Evolutionary conservation across 2,113 vertebrate species (phyloP).

Genomic region (Herpailurus yagouaroundi): DNA sequence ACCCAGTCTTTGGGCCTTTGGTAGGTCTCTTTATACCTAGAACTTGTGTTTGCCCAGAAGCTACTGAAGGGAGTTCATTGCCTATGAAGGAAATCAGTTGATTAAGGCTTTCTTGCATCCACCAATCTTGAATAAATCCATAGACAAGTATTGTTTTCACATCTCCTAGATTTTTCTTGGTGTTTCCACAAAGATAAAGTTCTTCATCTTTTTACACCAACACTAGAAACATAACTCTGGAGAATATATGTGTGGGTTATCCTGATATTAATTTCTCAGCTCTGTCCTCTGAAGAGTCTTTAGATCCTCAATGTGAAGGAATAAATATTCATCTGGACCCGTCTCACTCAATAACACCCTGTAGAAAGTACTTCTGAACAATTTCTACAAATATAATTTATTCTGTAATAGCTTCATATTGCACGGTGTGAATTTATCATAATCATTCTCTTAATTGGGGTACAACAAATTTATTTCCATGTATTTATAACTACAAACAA

Average conservation of each 20-base stretch:
- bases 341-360: not conserved
- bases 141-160: not conserved
- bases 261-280: not conserved
- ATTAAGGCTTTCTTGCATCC: not conserved
- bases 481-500: not conserved
- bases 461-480: not conserved
- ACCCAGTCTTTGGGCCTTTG: not conserved
- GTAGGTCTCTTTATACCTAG: not conserved
- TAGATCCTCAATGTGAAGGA: not conserved
- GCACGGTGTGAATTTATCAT: not conserved
- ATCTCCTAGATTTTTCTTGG: not conserved
- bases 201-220: not conserved
- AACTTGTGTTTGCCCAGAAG: not conserved
- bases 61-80: not conserved
- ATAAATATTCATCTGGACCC: not conserved
- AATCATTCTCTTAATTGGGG: not conserved
- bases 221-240: not conserved
- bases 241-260: not conserved
- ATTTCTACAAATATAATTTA: not conserved
- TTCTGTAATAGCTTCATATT: not conserved
- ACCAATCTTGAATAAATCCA: not conserved
- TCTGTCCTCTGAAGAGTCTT: not conserved
- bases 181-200: not conserved
- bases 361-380: not conserved
- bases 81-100: not conserved